A percentile compares a stretch with the other conserved stretches of the same genome.
These are phyloP conservation scores for Heterodera carotae DNA, from an alignment of 1,140 invertebrate genomes.

Conservation along the genomic window DNA sequence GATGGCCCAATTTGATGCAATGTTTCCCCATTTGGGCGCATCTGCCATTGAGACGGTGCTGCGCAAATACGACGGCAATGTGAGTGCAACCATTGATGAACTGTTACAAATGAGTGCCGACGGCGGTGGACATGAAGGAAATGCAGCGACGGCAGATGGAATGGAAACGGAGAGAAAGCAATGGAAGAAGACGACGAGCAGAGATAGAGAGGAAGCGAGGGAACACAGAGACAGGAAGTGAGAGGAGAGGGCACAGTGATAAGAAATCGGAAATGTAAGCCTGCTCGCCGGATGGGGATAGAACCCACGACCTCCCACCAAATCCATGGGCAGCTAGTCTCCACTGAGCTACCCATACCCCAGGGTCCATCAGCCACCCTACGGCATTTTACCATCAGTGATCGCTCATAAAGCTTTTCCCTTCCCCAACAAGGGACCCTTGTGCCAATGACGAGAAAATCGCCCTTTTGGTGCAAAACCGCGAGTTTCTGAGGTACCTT, in stretches of 20 bases:
- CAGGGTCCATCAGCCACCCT: too few relatives aligned
- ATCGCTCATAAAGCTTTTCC: too few relatives aligned
- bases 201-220: too few relatives aligned
- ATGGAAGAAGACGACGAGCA: not conserved
- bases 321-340: too few relatives aligned
- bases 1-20: conserved; percentile 48
- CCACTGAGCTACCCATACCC: too few relatives aligned
- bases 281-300: too few relatives aligned
- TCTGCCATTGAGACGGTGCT: conserved; percentile 44
- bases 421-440: conserved; percentile 11
- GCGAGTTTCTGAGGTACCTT: conserved; percentile 53
- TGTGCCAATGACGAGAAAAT: conserved; percentile 57
- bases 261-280: too few relatives aligned
- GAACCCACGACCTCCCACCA: too few relatives aligned
- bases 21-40: conserved; percentile 43
- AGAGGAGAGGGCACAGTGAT: not conserved
- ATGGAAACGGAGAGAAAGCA: not conserved
- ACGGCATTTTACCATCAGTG: too few relatives aligned
- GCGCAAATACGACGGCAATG: conserved; percentile 44
- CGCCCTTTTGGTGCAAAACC: conserved; percentile 51
- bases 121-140: not conserved
- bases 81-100: conserved; percentile 42
- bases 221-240: not conserved
- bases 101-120: conserved; percentile 24
- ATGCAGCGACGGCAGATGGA: not conserved